Conservation (phyloP, 2,113 vertebrate species). For the Mugil cephalus region DNA sequence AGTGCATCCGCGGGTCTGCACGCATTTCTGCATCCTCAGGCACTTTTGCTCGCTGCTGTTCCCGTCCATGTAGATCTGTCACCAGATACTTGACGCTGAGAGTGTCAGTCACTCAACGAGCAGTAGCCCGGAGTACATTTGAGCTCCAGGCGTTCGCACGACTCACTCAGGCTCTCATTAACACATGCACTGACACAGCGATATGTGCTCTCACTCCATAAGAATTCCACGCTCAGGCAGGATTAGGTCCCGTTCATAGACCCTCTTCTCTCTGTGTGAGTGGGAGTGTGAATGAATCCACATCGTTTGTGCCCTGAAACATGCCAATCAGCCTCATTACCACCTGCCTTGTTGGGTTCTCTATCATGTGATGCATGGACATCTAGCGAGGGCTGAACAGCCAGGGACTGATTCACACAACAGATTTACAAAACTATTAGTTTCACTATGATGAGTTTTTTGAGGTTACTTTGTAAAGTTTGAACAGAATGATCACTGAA, state of each 20-base stretch:
- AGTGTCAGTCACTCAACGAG: slow-evolving; percentile 65
- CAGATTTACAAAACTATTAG: no score
- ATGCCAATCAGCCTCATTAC: slow-evolving; percentile 59
- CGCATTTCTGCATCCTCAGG: slow-evolving; percentile 22
- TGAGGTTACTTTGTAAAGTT: no score
- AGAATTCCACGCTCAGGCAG: slow-evolving; percentile 39
- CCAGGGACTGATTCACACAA: no score
- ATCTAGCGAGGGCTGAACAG: slow-evolving; percentile 12
- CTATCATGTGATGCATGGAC: slow-evolving; percentile 15
- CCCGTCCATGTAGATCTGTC: slow-evolving; percentile 60
- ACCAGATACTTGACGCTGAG: slow-evolving; percentile 54
- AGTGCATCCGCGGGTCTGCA: slow-evolving; percentile 4
- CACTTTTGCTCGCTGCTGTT: slow-evolving; percentile 32
- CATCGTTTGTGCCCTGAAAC: slow-evolving; percentile 32
- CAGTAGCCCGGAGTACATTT: slow-evolving; percentile 41
- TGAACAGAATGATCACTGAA: no score
- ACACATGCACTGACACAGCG: slow-evolving; percentile 33
- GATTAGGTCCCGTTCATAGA: slow-evolving; percentile 44
- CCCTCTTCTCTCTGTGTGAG: slow-evolving; percentile 28
- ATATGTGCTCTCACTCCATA: slow-evolving; percentile 37
- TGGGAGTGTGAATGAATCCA: slow-evolving; percentile 36
- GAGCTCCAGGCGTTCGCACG: slow-evolving; percentile 42
- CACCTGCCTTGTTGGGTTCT: slow-evolving; percentile 24
- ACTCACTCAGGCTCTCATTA: slow-evolving; percentile 53
- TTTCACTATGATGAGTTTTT: no score